Conservation (phyloP, 2,113 vertebrate genomes). For the Lophotis ruficrista region DNA sequence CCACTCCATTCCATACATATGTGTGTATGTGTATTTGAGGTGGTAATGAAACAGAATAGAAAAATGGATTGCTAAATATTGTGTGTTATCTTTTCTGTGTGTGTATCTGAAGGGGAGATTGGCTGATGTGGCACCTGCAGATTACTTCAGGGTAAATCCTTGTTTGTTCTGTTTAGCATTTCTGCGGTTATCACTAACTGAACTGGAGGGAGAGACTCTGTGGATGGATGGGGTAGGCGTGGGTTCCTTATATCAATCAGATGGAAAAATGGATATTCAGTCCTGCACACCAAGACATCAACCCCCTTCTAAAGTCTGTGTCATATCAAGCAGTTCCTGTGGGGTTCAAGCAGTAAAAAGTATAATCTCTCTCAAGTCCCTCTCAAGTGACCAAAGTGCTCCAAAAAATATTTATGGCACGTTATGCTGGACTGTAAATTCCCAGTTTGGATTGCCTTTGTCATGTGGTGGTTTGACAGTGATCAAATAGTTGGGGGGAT, state of each 20-base stretch:
- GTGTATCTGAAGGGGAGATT: constrained; percentile 65
- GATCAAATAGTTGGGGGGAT: not conserved
- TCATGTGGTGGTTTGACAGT: not conserved
- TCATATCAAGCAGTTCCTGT: constrained; percentile 48
- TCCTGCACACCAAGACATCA: constrained; percentile 44
- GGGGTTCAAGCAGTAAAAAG: constrained; percentile 24
- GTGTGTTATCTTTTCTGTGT: constrained; percentile 50
- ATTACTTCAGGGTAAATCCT: constrained; percentile 66
- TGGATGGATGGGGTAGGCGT: constrained; percentile 7
- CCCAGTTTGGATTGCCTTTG: not conserved
- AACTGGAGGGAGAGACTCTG: constrained; percentile 53
- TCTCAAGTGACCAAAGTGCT: constrained; percentile 25
- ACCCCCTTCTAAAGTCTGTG: not conserved
- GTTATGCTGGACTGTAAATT: not conserved
- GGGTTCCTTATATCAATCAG: constrained; percentile 40
- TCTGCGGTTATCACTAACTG: constrained; percentile 61
- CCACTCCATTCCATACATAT: not conserved
- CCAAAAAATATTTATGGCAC: not conserved
- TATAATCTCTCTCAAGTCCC: constrained; percentile 48
- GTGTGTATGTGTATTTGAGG: not conserved
- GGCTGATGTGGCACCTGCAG: constrained; percentile 68
- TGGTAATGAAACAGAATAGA: constrained; percentile 29
- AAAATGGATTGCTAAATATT: constrained; percentile 47
- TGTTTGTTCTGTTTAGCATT: constrained; percentile 71
- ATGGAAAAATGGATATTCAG: constrained; percentile 59